Evolutionary conservation across 2,797 vertebrate genomes (phyloP).

Genomic region (Platyrinchus mystaceus): DNA sequence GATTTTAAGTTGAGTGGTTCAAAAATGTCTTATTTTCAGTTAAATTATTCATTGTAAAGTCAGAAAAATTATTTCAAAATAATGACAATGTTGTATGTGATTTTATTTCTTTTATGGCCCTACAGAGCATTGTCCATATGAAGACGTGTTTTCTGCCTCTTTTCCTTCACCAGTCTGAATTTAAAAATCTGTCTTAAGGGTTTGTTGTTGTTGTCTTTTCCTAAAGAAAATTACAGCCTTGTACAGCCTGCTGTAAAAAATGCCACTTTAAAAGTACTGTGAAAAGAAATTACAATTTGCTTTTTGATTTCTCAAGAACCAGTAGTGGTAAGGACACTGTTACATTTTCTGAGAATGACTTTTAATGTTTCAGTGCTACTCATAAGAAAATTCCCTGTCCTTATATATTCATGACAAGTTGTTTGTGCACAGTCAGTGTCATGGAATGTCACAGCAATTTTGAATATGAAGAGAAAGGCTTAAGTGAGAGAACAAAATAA

Average conservation of each 20-base stretch:
- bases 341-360: neutral
- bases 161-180: neutral
- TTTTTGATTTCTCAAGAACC: conserved; percentile 1
- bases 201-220: neutral
- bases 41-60: neutral
- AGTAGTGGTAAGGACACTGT: neutral
- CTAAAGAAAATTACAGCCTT: neutral
- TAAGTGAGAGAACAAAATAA: neutral
- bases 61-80: neutral
- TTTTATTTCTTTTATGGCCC: neutral
- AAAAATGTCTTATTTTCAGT: neutral
- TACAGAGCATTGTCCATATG: neutral
- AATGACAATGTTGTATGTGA: neutral
- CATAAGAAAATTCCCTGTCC: neutral
- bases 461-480: conserved; percentile 10
- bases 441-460: neutral
- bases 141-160: neutral
- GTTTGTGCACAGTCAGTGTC: neutral
- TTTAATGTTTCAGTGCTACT: neutral
- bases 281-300: neutral
- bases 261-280: neutral
- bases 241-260: neutral
- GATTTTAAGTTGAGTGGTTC: neutral
- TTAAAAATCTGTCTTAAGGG: neutral
- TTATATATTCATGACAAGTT: conserved; percentile 25